Conservation (phyloP, 2,888 invertebrate species). For the Coenonympha glycerion region DNA sequence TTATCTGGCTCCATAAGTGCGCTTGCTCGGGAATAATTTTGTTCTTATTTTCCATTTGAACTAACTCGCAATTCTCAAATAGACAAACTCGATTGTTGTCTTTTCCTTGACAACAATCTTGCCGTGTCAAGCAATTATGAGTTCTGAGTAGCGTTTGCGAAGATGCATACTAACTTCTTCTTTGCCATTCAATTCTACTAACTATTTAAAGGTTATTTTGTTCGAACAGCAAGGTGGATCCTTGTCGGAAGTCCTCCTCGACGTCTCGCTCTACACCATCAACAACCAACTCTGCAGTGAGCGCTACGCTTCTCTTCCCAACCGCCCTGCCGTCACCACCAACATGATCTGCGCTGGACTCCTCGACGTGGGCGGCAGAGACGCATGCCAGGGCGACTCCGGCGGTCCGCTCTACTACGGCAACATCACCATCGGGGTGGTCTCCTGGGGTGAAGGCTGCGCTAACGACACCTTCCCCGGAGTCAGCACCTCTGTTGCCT, state of each 20-base stretch:
- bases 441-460: conserved; percentile 57
- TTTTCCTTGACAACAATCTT: too few species aligned
- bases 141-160: too few species aligned
- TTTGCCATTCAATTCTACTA: too few species aligned
- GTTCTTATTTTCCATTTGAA: too few species aligned
- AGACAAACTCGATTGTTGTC: too few species aligned
- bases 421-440: conserved; percentile 48
- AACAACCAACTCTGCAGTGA: conserved; percentile 43
- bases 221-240: conserved; percentile 25
- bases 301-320: conserved; percentile 38
- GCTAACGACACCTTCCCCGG: conserved; percentile 54
- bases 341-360: conserved; percentile 56
- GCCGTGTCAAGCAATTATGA: too few species aligned
- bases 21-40: too few species aligned
- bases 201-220: background rate
- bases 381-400: conserved; percentile 44
- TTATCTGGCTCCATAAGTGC: too few species aligned
- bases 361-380: conserved; percentile 41
- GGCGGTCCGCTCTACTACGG: conserved; percentile 38
- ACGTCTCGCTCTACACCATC: conserved; percentile 40
- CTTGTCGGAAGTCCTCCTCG: conserved; percentile 37
- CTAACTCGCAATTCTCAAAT: too few species aligned
- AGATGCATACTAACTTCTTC: too few species aligned
- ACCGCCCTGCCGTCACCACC: conserved; percentile 37
- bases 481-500: conserved; percentile 49